A percentile compares a stretch with the other conserved stretches of the same genome.
Conservation (phyloP, 2,888 invertebrate species). For the Heteropelma amictum region DNA sequence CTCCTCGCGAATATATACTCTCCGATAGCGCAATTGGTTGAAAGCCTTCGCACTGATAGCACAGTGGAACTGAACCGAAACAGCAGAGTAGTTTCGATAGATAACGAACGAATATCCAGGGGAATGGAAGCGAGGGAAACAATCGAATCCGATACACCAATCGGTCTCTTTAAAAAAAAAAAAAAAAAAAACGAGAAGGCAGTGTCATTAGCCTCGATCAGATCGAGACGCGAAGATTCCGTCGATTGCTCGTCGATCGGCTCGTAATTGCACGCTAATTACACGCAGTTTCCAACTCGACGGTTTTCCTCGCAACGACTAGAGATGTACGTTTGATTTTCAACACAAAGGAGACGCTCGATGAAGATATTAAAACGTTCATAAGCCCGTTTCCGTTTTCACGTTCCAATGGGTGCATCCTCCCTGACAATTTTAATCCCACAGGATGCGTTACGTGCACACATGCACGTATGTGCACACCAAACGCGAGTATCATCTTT, state of each 20-base stretch:
- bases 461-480: background rate
- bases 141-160: too few relatives aligned
- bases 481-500: slow-evolving; percentile 43
- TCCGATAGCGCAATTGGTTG: slow-evolving; percentile 11
- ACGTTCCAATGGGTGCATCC: slow-evolving; percentile 40
- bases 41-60: slow-evolving; percentile 15
- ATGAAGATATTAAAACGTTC: slow-evolving; percentile 41
- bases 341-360: background rate
- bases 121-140: background rate
- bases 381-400: slow-evolving; percentile 35
- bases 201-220: slow-evolving; percentile 35
- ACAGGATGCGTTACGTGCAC: slow-evolving; percentile 24
- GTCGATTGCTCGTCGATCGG: slow-evolving; percentile 38
- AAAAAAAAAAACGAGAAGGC: background rate
- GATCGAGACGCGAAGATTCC: slow-evolving; percentile 8
- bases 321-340: background rate
- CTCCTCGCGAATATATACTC: background rate
- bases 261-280: slow-evolving; percentile 27
- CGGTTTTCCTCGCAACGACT: too few relatives aligned
- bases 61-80: slow-evolving; percentile 26
- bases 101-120: slow-evolving; percentile 7
- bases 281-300: slow-evolving; percentile 23
- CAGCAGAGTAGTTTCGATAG: slow-evolving; percentile 29
- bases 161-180: too few relatives aligned
- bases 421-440: slow-evolving; percentile 42